Percentiles rank a stretch among this genome's conserved stretches.
These are phyloP conservation scores for Melanostoma scalare DNA, from an alignment of 2,888 invertebrate species.

Conservation along the genomic window DNA sequence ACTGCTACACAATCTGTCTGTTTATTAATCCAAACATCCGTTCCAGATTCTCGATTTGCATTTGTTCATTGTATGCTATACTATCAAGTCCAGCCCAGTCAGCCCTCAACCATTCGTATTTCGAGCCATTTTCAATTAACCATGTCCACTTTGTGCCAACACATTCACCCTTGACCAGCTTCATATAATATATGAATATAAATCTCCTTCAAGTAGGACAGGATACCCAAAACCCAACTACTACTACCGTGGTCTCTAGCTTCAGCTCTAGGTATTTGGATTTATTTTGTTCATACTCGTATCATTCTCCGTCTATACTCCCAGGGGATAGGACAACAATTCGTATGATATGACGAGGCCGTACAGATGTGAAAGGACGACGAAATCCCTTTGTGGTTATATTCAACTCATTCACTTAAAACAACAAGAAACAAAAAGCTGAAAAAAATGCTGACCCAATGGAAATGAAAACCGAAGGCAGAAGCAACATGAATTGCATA, in stretches of 20 bases:
- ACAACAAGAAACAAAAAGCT: conserved; percentile 14
- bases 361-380: conserved; percentile 22
- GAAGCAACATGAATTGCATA: conserved; percentile 1
- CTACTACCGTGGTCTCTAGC: background rate
- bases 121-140: conserved; percentile 62
- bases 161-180: conserved; percentile 53
- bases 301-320: conserved; percentile 37
- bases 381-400: conserved; percentile 55
- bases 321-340: conserved; percentile 23
- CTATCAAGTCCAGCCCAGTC: background rate
- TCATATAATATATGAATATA: conserved; percentile 22
- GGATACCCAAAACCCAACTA: too few species aligned
- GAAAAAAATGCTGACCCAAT: conserved; percentile 20
- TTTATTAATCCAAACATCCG: conserved; percentile 23
- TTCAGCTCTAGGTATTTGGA: conserved; percentile 18
- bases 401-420: conserved; percentile 52
- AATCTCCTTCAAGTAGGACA: conserved; percentile 1
- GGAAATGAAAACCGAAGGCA: background rate
- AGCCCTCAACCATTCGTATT: conserved; percentile 15
- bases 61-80: background rate
- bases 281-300: conserved; percentile 8
- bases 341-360: conserved; percentile 26
- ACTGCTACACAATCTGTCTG: background rate
- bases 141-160: conserved; percentile 60
- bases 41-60: conserved; percentile 12